Evolutionary conservation across 2,797 vertebrate species (phyloP), one percentile per base, ranked within the genome.

Genomic region (Darevskia nairensis): DNA sequence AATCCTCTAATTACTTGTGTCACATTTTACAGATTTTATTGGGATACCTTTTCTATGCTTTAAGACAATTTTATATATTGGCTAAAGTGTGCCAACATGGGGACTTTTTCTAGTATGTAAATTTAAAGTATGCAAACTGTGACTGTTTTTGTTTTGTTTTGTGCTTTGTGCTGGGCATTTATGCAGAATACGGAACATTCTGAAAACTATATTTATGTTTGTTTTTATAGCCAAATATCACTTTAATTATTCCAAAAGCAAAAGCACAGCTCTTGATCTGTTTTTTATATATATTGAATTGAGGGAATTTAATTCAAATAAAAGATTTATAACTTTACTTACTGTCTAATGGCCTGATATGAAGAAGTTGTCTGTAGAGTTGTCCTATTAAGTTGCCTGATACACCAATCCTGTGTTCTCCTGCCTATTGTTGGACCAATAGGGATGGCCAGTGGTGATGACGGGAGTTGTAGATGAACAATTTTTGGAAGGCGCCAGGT

Each of bases 291-390:
- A 50, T 59, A 87, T 64, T 92, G 1, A 19, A 64, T 85, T 89
- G 64, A 93, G 83, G 91, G 8, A 80, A 88, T 66, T 71, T 88
- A 8, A 84, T 77, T 85, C 55, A 82, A 91, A 92, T 91, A 94
- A 93, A 94, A 5, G 29, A 0, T 1, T 79, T 87, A 89, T n/a
- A 2, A 74, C 19, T 61, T 89, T 90, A 1, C 2, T 2, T 91
- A 77, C 27, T 88, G 19, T 59, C 85, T 68, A n/a, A 15, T 86
- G 1, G 50, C 89, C 32, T 74, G 17, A 66, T 76, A 71, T 66
- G 27, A 74, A 21, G 27, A 10, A 11, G 27, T 72, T 71, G 8
- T 72, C 19, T 32, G 19, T 35, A 72, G 71, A 74, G 71, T 35
- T 17, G n/a, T n/a, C 69, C n/a, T 64, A 64, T 71, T 32, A 32